phyloP scores from a whole-genome alignment of 2,888 invertebrate genomes.

The Lasioglossum villosulum region DNA sequence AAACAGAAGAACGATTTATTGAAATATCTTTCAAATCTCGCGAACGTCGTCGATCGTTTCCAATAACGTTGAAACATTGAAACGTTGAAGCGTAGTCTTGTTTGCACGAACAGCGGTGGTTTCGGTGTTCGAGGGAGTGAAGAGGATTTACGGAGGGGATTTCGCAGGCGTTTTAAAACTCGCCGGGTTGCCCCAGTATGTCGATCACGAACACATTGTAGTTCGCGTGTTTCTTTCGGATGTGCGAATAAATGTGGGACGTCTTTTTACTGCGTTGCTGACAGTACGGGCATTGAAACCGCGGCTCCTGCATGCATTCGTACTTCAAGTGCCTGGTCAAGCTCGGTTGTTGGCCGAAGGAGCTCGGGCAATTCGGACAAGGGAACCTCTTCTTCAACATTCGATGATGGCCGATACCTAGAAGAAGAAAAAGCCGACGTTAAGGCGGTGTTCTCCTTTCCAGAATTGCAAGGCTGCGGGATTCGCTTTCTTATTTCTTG shows the following conservation, averaged over 20 bases:
- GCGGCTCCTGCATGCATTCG: conserved; percentile 78
- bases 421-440: conserved; percentile 40
- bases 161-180: background rate
- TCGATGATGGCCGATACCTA: conserved; percentile 21
- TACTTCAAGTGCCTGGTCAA: conserved; percentile 77
- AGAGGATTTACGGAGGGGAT: background rate
- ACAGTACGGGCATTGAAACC: conserved; percentile 81
- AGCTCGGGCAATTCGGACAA: conserved; percentile 73
- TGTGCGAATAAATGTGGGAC: conserved; percentile 79
- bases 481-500: no score
- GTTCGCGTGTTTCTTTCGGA: conserved; percentile 76
- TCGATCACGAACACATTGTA: conserved; percentile 76
- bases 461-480: no score
- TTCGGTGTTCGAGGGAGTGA: background rate
- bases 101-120: background rate
- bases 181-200: conserved; percentile 46
- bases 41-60: background rate
- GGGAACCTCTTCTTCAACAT: conserved; percentile 54
- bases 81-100: background rate
- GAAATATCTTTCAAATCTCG: background rate
- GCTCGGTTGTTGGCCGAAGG: conserved; percentile 74
- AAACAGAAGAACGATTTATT: background rate
- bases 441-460: background rate
- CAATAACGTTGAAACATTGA: no score
- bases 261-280: conserved; percentile 76